Conservation (phyloP, 2,797 vertebrate genomes). For the Cynopterus sphinx region DNA sequence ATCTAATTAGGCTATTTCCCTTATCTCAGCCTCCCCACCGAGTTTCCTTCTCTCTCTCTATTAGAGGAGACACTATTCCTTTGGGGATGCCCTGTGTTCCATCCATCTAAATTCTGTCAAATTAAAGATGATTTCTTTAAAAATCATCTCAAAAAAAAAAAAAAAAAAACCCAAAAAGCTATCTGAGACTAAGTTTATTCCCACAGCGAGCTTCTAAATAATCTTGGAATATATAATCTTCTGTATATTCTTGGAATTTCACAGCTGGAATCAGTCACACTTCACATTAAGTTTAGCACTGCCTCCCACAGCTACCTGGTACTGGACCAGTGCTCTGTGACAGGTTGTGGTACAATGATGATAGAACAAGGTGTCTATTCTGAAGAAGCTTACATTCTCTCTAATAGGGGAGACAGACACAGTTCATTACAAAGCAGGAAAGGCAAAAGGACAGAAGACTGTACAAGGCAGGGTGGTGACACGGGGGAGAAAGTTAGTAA, state of each 20-base stretch:
- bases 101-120: background rate
- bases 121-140: constrained; percentile 20
- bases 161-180: no score
- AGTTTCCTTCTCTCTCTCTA: background rate
- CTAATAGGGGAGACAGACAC: background rate
- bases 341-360: background rate
- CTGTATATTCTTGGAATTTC: background rate
- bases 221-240: background rate
- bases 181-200: background rate
- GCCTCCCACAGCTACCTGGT: background rate
- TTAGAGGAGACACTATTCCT: background rate
- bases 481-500: background rate
- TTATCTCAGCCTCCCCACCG: background rate
- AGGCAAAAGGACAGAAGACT: background rate
- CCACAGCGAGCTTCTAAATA: background rate
- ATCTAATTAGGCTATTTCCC: background rate
- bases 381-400: background rate
- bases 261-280: background rate
- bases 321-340: background rate
- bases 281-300: background rate
- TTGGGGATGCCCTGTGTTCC: background rate
- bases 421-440: background rate
- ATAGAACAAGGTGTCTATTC: background rate
- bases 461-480: background rate
- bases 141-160: background rate